Percentiles rank a stretch among this genome's conserved stretches.
These are phyloP conservation scores for Notothenia rossii DNA, from an alignment of 2,113 vertebrate genomes.

Conservation along the genomic window DNA sequence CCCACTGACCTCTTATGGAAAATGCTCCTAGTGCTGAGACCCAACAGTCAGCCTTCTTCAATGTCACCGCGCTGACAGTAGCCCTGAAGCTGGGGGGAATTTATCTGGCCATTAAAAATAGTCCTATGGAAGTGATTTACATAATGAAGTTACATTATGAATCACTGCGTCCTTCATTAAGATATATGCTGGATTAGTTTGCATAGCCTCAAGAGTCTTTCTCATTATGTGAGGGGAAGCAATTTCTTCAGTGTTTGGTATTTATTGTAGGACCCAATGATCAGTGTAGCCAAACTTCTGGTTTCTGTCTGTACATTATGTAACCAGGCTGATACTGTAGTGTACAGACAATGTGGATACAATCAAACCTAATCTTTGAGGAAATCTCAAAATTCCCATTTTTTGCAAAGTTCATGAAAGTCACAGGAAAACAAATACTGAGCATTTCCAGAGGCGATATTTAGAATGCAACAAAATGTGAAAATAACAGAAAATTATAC, in stretches of 20 bases:
- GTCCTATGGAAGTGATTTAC: slow-evolving; percentile 22
- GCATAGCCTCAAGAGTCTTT: slow-evolving; percentile 2
- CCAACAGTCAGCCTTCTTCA: slow-evolving; percentile 25
- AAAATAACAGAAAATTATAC: not conserved
- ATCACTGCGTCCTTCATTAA: slow-evolving; percentile 39
- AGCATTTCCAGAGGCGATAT: not conserved
- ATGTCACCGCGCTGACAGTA: slow-evolving; percentile 23
- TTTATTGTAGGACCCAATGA: slow-evolving; percentile 1
- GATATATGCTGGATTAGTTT: not conserved
- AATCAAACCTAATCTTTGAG: not conserved
- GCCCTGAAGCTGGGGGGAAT: slow-evolving; percentile 39
- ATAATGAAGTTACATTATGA: slow-evolving; percentile 14
- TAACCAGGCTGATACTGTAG: not conserved
- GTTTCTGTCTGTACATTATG: not conserved
- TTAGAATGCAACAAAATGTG: not conserved
- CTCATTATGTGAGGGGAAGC: not conserved
- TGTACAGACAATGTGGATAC: not conserved
- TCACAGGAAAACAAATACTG: not conserved
- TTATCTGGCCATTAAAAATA: slow-evolving; percentile 45
- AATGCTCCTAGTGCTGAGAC: slow-evolving; percentile 1
- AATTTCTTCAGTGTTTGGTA: not conserved
- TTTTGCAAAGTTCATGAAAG: not conserved
- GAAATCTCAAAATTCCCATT: not conserved
- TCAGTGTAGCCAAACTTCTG: not conserved
- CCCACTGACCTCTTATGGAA: not conserved